phyloP scores from a whole-genome alignment of 2,888 invertebrate genomes.

The Lordiphosa andalusiaca region DNA sequence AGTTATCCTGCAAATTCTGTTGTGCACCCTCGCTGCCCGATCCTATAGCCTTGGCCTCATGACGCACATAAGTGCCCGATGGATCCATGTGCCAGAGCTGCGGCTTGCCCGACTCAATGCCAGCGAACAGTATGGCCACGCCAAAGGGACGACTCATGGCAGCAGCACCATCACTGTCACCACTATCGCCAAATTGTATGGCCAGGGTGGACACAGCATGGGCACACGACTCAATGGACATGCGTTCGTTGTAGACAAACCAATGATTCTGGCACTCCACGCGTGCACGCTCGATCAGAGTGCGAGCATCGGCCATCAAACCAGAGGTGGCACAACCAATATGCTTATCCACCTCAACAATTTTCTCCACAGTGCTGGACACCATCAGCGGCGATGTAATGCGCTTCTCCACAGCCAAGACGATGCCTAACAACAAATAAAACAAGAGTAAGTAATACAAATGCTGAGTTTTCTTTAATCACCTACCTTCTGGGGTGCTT shows the following conservation, averaged over 20 bases:
- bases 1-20: constrained; percentile 90
- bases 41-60: constrained; percentile 99
- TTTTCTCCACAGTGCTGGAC: constrained; percentile 98
- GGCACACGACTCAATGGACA: constrained; percentile 98
- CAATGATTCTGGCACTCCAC: constrained; percentile 99
- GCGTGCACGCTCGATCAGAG: constrained; percentile 95
- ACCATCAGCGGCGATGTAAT: constrained; percentile 98
- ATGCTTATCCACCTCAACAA: constrained; percentile 98
- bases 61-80: constrained; percentile 98
- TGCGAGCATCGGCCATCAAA: constrained; percentile 98
- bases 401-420: constrained; percentile 98
- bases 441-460: not conserved
- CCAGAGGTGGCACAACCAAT: constrained; percentile 99
- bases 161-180: constrained; percentile 96
- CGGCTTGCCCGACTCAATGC: constrained; percentile 93
- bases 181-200: constrained; percentile 99
- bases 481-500: constrained; percentile 90
- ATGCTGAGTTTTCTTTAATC: no score
- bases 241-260: constrained; percentile 98
- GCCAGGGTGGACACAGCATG: constrained; percentile 99
- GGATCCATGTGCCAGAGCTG: constrained; percentile 99
- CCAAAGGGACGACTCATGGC: constrained; percentile 99
- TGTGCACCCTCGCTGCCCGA: constrained; percentile 99
- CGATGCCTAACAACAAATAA: constrained; percentile 83
- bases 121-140: constrained; percentile 98